phyloP scores from a whole-genome alignment of 2,888 invertebrate genomes.

The Synergus japonicus region DNA sequence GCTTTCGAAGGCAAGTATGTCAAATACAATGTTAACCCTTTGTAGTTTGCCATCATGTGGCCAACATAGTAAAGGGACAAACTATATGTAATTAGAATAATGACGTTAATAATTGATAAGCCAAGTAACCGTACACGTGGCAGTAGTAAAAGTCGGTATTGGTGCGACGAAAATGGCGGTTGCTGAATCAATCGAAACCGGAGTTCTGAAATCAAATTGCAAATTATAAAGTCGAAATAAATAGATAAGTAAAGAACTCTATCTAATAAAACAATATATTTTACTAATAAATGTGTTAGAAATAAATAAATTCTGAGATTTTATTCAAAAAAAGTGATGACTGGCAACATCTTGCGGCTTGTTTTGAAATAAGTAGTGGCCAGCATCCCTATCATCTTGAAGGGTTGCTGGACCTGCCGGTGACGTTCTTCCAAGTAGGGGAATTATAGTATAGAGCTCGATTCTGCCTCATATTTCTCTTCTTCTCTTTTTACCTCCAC shows the following conservation, averaged over 20 bases:
- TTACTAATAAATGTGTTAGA: no score
- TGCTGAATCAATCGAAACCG: neutral
- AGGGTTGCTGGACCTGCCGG: slow-evolving; percentile 41
- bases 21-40: no score
- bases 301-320: neutral
- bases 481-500: slow-evolving; percentile 51
- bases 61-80: no score
- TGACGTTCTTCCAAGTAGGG: slow-evolving; percentile 36
- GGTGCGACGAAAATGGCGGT: neutral
- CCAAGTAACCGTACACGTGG: neutral
- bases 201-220: neutral
- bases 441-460: slow-evolving; percentile 46
- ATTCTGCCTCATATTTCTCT: slow-evolving; percentile 45
- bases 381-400: slow-evolving; percentile 56
- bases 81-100: no score
- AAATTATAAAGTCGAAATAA: neutral
- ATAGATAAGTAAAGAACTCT: neutral
- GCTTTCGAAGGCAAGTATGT: no score
- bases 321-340: slow-evolving; percentile 49
- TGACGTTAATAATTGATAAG: no score
- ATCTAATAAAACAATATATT: no score
- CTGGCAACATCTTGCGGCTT: slow-evolving; percentile 65
- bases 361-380: slow-evolving; percentile 60
- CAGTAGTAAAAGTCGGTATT: neutral
- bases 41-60: no score